A percentile compares a stretch with the other conserved stretches of the same genome.
phyloP scores from a whole-genome alignment of 2,113 vertebrate species.

The Carassius carassius region DNA sequence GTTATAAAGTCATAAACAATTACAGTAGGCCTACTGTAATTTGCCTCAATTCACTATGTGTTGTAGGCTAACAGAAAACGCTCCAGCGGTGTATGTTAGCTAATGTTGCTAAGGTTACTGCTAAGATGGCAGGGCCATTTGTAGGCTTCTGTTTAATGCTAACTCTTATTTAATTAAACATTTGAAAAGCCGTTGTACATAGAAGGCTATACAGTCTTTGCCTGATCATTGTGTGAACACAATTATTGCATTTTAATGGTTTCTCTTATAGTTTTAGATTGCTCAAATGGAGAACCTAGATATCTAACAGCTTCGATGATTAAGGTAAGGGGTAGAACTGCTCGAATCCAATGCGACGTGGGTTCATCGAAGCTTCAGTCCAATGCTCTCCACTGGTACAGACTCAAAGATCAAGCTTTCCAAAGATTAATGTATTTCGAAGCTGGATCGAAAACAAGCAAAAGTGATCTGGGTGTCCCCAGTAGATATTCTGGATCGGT shows the following conservation, averaged over 20 bases:
- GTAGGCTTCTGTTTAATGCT: too few species aligned
- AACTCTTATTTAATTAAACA: too few species aligned
- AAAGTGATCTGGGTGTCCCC: neutral
- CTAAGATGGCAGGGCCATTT: too few species aligned
- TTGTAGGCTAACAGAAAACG: too few species aligned
- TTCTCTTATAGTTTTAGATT: slow-evolving; percentile 9
- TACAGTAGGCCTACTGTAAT: too few species aligned
- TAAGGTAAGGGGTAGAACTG: neutral
- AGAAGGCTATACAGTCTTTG: too few species aligned
- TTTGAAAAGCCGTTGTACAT: too few species aligned
- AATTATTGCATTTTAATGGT: neutral
- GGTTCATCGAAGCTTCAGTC: neutral
- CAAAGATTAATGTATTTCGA: slow-evolving; percentile 31
- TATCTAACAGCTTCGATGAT: fast-evolving
- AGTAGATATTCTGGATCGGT: neutral
- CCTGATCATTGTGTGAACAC: neutral
- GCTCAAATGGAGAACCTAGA: neutral
- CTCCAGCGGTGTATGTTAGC: too few species aligned
- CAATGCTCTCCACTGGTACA: slow-evolving; percentile 22
- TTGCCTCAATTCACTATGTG: too few species aligned
- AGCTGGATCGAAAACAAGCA: neutral
- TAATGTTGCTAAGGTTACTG: too few species aligned
- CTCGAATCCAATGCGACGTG: slow-evolving; percentile 9
- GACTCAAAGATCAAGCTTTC: neutral
- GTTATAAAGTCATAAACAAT: too few species aligned